Conservation (phyloP, 2,113 vertebrate genomes). For the Myotis lucifugus region DNA sequence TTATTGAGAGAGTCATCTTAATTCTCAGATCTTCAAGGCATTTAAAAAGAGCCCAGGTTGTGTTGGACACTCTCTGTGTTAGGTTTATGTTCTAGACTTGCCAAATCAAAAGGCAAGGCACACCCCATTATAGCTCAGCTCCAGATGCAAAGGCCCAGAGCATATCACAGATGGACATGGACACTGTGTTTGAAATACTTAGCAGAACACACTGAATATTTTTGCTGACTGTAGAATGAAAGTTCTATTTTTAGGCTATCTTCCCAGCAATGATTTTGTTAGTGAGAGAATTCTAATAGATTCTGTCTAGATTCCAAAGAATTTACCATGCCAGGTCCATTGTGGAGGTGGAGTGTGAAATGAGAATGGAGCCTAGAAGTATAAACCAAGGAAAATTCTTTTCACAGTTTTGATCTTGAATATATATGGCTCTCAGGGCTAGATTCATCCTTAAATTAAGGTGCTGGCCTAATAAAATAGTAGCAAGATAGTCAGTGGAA, state of each 20-base stretch:
- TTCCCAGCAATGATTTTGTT: background rate
- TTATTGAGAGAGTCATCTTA: background rate
- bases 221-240: background rate
- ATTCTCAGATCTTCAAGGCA: background rate
- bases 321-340: background rate
- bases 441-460: background rate
- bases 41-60: constrained; percentile 24
- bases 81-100: background rate
- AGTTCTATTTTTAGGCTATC: background rate
- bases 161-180: background rate
- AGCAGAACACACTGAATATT: background rate
- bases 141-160: background rate
- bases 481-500: background rate
- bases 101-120: background rate
- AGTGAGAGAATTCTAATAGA: background rate
- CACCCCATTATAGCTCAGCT: background rate
- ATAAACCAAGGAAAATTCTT: background rate
- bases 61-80: background rate
- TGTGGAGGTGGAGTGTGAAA: background rate
- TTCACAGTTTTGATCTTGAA: constrained; percentile 4
- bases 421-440: background rate
- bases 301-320: constrained; percentile 15
- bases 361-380: background rate
- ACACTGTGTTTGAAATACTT: background rate
- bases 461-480: background rate